Conservation (phyloP, 2,113 vertebrate species). For the Sterrhoptilus dennistouni region DNA sequence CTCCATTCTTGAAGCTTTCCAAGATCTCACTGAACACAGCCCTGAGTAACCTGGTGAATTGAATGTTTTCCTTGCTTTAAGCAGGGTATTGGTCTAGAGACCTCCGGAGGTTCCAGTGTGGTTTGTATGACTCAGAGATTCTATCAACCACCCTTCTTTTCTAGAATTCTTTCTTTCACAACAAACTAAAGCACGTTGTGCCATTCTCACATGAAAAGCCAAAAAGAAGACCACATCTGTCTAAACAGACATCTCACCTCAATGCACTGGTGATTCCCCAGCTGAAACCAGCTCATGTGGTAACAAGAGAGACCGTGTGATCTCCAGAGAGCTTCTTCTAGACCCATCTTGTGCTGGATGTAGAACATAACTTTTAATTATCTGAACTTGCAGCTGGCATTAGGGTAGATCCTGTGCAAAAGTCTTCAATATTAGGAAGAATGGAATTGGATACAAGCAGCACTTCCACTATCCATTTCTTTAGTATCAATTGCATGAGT, state of each 20-base stretch:
- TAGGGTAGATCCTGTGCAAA: not conserved
- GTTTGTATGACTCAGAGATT: not conserved
- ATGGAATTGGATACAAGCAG: not conserved
- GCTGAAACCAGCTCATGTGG: not conserved
- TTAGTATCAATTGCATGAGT: not conserved
- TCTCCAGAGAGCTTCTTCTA: not conserved
- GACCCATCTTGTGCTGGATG: not conserved
- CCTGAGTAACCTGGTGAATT: not conserved
- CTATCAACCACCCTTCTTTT: not conserved
- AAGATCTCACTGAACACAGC: not conserved
- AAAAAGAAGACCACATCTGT: not conserved
- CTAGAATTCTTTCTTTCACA: not conserved
- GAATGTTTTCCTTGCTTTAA: not conserved
- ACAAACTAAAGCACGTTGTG: not conserved
- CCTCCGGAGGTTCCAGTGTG: not conserved
- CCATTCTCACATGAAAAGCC: not conserved
- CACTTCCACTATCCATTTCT: not conserved
- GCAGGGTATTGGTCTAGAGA: not conserved
- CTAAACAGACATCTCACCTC: not conserved
- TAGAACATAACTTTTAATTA: not conserved
- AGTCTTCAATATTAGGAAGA: not conserved
- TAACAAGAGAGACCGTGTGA: not conserved
- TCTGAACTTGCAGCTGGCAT: not conserved
- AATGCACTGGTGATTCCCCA: too few species aligned
- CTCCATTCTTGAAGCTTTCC: not conserved